Percentiles rank a stretch among this genome's conserved stretches.
phyloP scores from a whole-genome alignment of 2,888 invertebrate species.

The Zaprionus obscuricornis region DNA sequence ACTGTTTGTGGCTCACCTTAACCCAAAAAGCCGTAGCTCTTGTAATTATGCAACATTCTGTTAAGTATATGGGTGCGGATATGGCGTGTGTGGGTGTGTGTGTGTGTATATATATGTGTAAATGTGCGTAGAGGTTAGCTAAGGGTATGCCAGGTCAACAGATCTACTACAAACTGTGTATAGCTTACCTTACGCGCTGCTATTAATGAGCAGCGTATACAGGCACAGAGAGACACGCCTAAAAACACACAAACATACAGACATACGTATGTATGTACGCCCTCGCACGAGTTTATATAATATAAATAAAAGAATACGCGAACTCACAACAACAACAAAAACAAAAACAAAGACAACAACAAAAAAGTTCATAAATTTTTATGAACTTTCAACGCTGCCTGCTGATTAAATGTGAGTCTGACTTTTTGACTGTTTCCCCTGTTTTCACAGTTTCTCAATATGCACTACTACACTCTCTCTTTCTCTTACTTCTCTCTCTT shows the following conservation, averaged over 20 bases:
- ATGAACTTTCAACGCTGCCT: slow-evolving; percentile 52
- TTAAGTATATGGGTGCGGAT: no score
- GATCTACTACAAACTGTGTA: no score
- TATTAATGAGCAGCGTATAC: slow-evolving; percentile 50
- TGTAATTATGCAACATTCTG: slow-evolving; percentile 67
- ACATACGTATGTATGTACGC: slow-evolving; percentile 6
- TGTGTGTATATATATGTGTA: no score
- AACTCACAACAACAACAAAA: slow-evolving; percentile 5
- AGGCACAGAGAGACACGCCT: slow-evolving; percentile 4
- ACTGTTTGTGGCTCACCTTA: slow-evolving; percentile 48
- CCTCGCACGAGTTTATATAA: neutral
- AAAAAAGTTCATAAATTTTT: slow-evolving; percentile 65
- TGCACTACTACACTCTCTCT: neutral
- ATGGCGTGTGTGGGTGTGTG: slow-evolving; percentile 9
- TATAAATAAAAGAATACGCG: slow-evolving; percentile 34
- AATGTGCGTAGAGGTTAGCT: neutral
- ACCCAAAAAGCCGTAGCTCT: slow-evolving; percentile 42
- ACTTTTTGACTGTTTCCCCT: neutral
- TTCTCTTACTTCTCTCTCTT: neutral
- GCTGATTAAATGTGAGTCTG: slow-evolving; percentile 45
- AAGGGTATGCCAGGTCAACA: no score
- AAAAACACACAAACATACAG: slow-evolving; percentile 4
- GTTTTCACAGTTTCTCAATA: neutral
- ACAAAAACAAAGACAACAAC: no score
- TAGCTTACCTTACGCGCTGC: neutral